phyloP scores from a whole-genome alignment of 2,113 vertebrate species.

The Prinia subflava region DNA sequence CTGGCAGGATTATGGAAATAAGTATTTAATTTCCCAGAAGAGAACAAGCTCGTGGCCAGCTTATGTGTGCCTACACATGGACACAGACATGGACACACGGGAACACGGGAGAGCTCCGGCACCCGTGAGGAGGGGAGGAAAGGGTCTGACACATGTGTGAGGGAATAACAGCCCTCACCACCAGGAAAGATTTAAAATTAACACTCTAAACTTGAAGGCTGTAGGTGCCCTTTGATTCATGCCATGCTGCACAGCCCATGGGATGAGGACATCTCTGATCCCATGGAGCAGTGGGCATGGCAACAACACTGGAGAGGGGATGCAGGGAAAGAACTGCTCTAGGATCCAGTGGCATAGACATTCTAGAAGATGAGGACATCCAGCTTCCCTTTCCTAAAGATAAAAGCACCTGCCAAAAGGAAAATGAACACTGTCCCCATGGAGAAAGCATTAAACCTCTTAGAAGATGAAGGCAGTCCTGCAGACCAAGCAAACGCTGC shows the following conservation, averaged over 20 bases:
- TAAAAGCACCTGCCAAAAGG: neutral
- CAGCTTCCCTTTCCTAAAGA: neutral
- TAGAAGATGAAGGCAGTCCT: neutral
- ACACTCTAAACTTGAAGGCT: accelerated
- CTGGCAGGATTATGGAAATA: neutral
- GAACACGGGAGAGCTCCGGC: accelerated
- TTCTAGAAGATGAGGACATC: neutral
- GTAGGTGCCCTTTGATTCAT: neutral
- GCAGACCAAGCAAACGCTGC: accelerated
- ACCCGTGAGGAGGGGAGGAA: accelerated
- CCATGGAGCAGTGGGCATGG: accelerated
- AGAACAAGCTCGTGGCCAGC: neutral
- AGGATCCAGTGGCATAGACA: accelerated
- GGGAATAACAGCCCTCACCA: neutral
- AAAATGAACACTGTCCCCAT: accelerated
- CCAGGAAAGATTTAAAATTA: neutral
- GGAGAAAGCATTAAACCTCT: neutral
- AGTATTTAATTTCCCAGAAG: constrained; percentile 21
- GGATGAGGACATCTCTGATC: neutral
- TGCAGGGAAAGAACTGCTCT: neutral
- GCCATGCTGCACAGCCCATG: neutral
- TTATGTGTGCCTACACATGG: neutral
- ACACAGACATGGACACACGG: accelerated
- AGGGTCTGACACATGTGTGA: accelerated
- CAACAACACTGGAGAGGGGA: accelerated